A percentile compares a stretch with the other conserved stretches of the same genome.
Conservation (phyloP, 2,113 vertebrate genomes). For the Girardinichthys multiradiatus region DNA sequence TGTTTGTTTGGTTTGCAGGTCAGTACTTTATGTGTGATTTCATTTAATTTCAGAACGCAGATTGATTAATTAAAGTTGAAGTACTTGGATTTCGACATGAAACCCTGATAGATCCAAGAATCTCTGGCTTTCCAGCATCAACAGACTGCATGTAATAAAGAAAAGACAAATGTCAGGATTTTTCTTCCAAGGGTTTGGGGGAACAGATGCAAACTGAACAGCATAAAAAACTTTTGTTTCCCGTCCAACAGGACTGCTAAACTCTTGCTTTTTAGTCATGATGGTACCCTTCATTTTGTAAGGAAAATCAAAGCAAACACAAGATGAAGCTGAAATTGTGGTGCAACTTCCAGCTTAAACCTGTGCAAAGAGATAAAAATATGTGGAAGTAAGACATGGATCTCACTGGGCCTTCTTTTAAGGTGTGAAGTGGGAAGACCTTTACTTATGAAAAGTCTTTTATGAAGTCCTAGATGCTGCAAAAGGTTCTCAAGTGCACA, state of each 20-base stretch:
- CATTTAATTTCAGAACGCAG: conserved; percentile 18
- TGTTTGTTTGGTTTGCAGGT: conserved; percentile 28
- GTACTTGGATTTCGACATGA: conserved; percentile 12
- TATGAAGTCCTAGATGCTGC: too few species aligned
- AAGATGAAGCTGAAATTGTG: background rate
- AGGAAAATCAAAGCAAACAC: background rate
- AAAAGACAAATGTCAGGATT: conserved; percentile 70
- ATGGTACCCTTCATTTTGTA: background rate
- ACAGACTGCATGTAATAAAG: conserved; percentile 67
- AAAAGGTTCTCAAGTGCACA: too few species aligned
- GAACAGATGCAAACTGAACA: background rate
- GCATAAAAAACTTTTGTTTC: background rate
- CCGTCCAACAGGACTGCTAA: background rate
- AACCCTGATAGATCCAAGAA: conserved; percentile 6
- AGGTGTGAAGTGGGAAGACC: background rate
- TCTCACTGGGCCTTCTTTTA: too few species aligned
- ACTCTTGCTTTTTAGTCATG: background rate
- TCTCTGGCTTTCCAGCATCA: conserved; percentile 30
- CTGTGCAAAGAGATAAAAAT: background rate
- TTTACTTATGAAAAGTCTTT: background rate
- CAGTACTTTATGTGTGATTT: conserved; percentile 32
- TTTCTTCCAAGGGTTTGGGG: conserved; percentile 13
- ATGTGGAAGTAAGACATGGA: background rate
- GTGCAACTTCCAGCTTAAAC: background rate
- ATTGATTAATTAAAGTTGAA: conserved; percentile 34